Percentiles rank a stretch among this genome's conserved stretches.
Evolutionary conservation across 2,797 vertebrate genomes (phyloP).

Genomic region (Sciaenops ocellatus): DNA sequence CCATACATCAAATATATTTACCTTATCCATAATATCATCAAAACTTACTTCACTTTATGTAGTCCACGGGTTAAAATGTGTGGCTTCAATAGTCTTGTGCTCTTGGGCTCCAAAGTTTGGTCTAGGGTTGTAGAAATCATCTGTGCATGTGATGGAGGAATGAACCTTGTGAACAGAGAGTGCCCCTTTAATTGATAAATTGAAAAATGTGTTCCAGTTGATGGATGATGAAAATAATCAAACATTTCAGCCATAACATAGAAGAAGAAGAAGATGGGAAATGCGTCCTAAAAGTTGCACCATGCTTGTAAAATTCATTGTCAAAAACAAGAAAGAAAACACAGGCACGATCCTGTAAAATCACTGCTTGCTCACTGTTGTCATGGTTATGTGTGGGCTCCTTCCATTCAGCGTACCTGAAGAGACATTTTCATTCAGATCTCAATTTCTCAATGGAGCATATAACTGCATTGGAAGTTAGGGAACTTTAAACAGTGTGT

Average conservation of each 20-base stretch:
- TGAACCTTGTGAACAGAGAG: not conserved
- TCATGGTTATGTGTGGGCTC: constrained; percentile 61
- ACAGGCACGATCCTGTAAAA: constrained; percentile 19
- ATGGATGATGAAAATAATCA: not conserved
- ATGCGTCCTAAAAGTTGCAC: not conserved
- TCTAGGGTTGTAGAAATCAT: too few species aligned
- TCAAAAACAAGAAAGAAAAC: not conserved
- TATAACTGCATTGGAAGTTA: not conserved
- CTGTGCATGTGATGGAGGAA: too few species aligned
- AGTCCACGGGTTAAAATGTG: too few species aligned
- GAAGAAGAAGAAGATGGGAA: not conserved
- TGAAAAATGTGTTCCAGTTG: not conserved
- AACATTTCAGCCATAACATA: not conserved
- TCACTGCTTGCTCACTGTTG: constrained; percentile 46
- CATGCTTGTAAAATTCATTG: not conserved
- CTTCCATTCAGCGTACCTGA: constrained; percentile 9
- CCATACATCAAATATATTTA: too few species aligned
- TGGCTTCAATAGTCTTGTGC: too few species aligned
- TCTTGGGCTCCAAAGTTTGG: too few species aligned
- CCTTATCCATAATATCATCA: too few species aligned
- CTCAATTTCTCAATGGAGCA: constrained; percentile 15
- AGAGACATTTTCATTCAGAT: not conserved
- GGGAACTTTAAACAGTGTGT: not conserved
- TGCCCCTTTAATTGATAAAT: not conserved
- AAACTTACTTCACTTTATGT: too few species aligned